Evolutionary conservation across 2,797 vertebrate genomes (phyloP), one percentile per base, ranked within the genome.

Genomic region (Austrolebias charrua): DNA sequence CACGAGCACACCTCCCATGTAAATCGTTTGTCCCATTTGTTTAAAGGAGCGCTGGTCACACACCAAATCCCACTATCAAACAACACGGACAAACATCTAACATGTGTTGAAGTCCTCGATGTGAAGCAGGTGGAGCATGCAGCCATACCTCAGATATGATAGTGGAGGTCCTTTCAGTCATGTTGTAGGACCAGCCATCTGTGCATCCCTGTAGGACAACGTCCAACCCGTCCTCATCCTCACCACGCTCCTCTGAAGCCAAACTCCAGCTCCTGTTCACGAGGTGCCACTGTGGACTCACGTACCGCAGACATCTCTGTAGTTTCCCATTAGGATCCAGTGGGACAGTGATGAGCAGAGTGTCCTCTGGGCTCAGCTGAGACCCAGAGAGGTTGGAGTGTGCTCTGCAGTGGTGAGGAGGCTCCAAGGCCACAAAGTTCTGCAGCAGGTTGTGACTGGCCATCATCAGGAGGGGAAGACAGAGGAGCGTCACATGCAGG

Each of bases 381-480:
- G 65, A 63, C 20, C 50, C 2, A 4, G 87, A 83, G 1, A 91
- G 33, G 68, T 92, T 87, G 2, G 63, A 1, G 0, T 81, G 91
- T 0, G 85, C 65, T 0, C 38, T 82, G 76, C 95, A 98, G 76
- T 85, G 68, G 68, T 96, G 95, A 0, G 35, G 59, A 0, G 92
- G 84, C 40, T 90, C 70, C 0, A 78, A 62, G 0, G 94, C 95
- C 0, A 92, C 94, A 78, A 97, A 97, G 92, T 95, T 97, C 89
- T 97, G 96, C 63, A 96, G 88, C 33, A 98, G 90, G 86, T 94
- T 96, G 78, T 97, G 95, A 64, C 94, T 94, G 71, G 95, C 91
- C 89, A 96, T 85, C 88, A 96, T 75, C 9, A 94, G 1, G n/a
- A 95, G 69, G 0, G 96, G 95, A 16, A 92, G 10, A 20, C 85